Conservation (phyloP, 2,888 invertebrate genomes). For the Arge pagana region DNA sequence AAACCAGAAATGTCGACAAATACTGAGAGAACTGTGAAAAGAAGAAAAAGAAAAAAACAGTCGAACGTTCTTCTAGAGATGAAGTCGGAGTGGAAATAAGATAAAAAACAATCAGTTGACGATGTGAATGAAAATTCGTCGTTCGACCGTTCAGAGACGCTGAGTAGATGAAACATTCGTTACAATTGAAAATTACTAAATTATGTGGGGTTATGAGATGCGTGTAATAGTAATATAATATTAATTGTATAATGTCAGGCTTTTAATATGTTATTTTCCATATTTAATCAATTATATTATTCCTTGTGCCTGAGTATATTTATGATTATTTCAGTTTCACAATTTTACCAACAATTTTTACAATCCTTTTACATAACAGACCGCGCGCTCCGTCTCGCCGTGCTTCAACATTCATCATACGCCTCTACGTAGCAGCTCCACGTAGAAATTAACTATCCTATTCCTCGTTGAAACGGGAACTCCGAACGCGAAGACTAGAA, state of each 20-base stretch:
- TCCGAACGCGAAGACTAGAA: no score
- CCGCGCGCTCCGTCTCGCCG: no score
- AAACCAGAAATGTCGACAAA: no score
- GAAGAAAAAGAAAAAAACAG: not conserved
- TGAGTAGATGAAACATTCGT: slow-evolving; percentile 32
- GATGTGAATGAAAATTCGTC: no score
- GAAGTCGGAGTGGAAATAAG: not conserved
- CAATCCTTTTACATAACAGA: no score
- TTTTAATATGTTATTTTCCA: slow-evolving; percentile 27
- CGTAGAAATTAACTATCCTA: no score
- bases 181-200: slow-evolving; percentile 25
- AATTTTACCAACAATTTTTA: no score
- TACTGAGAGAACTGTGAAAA: no score
- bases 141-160: not conserved
- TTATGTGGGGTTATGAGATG: slow-evolving; percentile 15
- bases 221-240: not conserved
- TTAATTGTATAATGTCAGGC: slow-evolving; percentile 26
- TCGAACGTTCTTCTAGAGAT: no score
- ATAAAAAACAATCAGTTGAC: not conserved
- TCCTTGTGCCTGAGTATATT: slow-evolving; percentile 36
- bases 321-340: slow-evolving; percentile 14
- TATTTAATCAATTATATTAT: slow-evolving; percentile 33
- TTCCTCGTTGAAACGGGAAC: no score
- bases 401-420: no score
- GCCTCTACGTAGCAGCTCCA: no score